Evolutionary conservation across 2,888 invertebrate species (phyloP), one percentile per base, ranked within the genome.

Genomic region (Synanthedon andrenaeformis): DNA sequence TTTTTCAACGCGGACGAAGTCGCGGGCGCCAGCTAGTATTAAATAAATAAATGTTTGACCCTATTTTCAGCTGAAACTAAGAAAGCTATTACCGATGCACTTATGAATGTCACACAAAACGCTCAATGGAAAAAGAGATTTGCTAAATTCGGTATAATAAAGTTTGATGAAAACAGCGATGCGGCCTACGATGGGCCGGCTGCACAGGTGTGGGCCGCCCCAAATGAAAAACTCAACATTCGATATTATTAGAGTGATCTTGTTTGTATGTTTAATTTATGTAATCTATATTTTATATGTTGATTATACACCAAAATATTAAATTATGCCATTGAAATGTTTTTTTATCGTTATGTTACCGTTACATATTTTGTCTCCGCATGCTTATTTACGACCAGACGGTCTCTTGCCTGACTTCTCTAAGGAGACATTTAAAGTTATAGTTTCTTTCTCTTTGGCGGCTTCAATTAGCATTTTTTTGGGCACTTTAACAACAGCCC

Each of bases 191-290:
- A 85, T 74, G 81, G 84, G 79, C 69, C 81, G 74, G 69, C 80
- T 82, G 82, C 87, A 80, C 87, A 88, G 72, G 69, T 84, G 82
- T 79, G 88, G 77, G 69, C 83, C 77, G 74, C 78, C 77, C 76
- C 82, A 67, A 76, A 74, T 61, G 82, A 82, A 66, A 84, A 82
- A 71, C 79, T 89, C 80, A 86, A 83, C 69, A 65, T 89, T 74
- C 74, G 85, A 67, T 89, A 89, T 85, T 89, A 89, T 83, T 89
- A 87, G 89, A 65, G 57, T 80, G 52, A 61, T 74, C 41, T 69
- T 88, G 14, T 59, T 80, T 42, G 62, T 79, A 53, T 78, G 83
- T 54, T 66, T 88, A 56, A 28, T 82, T 35, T 88, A 88, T 64
- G 76, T 85, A 48, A 62, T 88, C 56, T 88, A 88, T 64, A 82